Evolutionary conservation across 30 jellyfish, hydroid and myxozoan genomes (phyloP), one percentile per base, ranked within the genome.

Genomic region (Chrysaora quinquecirrha): DNA sequence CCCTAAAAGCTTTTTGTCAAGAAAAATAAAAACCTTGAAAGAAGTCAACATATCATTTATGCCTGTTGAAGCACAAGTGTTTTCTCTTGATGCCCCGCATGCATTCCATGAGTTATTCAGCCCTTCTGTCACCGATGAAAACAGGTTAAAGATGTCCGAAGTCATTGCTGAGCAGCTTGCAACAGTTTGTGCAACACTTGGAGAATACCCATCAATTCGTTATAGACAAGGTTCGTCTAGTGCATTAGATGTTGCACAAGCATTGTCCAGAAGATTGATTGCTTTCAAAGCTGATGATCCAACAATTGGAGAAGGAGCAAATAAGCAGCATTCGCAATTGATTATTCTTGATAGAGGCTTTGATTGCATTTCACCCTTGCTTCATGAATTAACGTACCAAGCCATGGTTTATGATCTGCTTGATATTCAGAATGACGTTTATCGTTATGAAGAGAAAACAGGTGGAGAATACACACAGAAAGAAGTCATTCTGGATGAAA

Each of bases 391-490:
- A 31, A 89, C 99, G 16, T 85, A 86, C 22, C 97, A 95, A 75
- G 99, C 99, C 32, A 95, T 95, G 99, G 97, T 98, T 7, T 81
- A 88, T 69, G 99, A 95, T 52, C n/a, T 95, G 87, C 84, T 95
- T 25, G 96, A 89, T 38, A 86, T 95, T 34, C 95, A 78, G 54
- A 90, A 89, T 80, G 97, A 95, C 81, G 97, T 95, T 3, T 95
- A 88, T 63, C 86, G 87, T 52, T 85, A 95, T 64, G 93, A 84
- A 54, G 99, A 84, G 27, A 86, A 79, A 12, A 71, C 88, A 27
- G 93, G 95, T 29, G 98, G 96, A 29, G 97, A 87, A 52, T 85
- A 82, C 71, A 86, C 68, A 20, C 87, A 79, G 30, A 80, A 67
- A 32, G 98, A 93, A 60, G 90, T 95, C 38, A 68, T 93, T 25